These are phyloP conservation scores for Brachyrhaphis roseni DNA, from an alignment of 2,797 vertebrate genomes.

Conservation along the genomic window DNA sequence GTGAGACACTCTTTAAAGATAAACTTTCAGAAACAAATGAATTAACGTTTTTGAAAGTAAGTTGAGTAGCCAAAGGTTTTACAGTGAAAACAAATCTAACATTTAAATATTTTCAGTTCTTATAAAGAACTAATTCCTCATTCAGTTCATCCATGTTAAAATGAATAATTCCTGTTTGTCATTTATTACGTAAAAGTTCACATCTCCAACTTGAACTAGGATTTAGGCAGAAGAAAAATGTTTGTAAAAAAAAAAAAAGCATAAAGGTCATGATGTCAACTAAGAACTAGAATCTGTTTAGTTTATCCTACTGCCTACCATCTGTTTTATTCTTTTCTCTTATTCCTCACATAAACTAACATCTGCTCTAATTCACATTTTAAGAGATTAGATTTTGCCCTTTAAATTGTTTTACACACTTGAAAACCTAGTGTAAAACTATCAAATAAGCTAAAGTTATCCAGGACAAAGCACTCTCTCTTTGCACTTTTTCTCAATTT, in stretches of 20 bases:
- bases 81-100: neutral
- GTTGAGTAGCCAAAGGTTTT: too few relatives aligned
- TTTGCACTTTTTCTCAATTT: neutral
- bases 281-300: too few relatives aligned
- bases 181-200: too few relatives aligned
- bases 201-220: too few relatives aligned
- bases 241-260: too few relatives aligned
- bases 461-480: neutral
- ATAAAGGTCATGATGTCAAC: too few relatives aligned
- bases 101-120: neutral
- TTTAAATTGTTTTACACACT: neutral
- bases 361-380: neutral
- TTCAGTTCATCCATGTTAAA: too few relatives aligned
- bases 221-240: too few relatives aligned
- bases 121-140: too few relatives aligned
- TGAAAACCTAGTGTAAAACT: neutral
- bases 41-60: neutral
- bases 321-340: too few relatives aligned
- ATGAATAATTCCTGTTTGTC: too few relatives aligned
- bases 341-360: neutral
- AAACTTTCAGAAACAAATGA: neutral
- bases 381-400: neutral
- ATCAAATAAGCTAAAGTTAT: neutral
- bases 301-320: too few relatives aligned
- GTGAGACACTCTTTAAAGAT: neutral